Evolutionary conservation across 2,113 vertebrate genomes (phyloP).

Genomic region (Oenanthe oenanthe): DNA sequence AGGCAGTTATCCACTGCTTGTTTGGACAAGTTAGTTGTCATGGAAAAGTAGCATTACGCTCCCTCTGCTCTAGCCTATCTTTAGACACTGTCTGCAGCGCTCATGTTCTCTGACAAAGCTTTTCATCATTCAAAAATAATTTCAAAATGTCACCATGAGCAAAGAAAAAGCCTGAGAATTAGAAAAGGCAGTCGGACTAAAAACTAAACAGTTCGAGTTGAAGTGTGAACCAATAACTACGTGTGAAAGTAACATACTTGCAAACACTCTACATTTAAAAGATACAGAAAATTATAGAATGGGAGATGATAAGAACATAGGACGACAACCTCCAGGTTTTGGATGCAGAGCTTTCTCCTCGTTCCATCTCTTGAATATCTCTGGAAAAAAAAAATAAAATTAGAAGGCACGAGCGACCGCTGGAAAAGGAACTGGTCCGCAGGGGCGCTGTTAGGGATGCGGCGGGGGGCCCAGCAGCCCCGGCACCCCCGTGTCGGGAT

Average conservation of each 20-base stretch:
- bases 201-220: not conserved
- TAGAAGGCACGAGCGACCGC: rapidly evolving
- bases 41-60: not conserved
- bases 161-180: not conserved
- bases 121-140: not conserved
- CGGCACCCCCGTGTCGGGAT: no score
- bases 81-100: not conserved
- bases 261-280: not conserved
- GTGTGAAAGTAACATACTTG: not conserved
- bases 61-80: not conserved
- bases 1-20: constrained; percentile 35
- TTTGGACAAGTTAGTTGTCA: constrained; percentile 57
- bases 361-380: not conserved
- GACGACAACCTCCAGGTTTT: not conserved
- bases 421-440: not conserved
- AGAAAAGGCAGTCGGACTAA: not conserved
- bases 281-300: not conserved
- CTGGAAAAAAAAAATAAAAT: not conserved
- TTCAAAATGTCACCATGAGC: not conserved
- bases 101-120: not conserved
- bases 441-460: no score
- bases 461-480: no score
- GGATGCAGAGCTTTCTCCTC: not conserved
- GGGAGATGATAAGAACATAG: not conserved
- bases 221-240: not conserved